phyloP scores from a whole-genome alignment of 1,140 invertebrate genomes.

The Drosophila neocordata region DNA sequence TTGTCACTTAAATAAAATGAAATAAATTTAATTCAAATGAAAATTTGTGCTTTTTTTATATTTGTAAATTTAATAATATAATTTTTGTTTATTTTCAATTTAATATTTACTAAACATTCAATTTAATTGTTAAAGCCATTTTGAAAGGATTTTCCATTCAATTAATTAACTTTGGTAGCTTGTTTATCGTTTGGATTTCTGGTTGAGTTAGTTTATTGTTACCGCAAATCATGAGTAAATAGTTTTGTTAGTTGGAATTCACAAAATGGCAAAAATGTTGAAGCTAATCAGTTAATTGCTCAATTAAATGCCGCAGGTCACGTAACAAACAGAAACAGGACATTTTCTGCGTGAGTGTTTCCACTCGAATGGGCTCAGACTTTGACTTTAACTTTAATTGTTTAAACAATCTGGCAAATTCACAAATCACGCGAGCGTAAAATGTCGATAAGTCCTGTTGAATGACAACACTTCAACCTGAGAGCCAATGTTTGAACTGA shows the following conservation, averaged over 20 bases:
- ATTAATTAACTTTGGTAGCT: constrained; percentile 39
- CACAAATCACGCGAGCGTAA: constrained; percentile 53
- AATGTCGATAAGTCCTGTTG: constrained; percentile 33
- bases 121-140: not conserved
- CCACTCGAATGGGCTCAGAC: constrained; percentile 3
- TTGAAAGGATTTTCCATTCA: constrained; percentile 13
- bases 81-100: not conserved
- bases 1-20: too few species aligned
- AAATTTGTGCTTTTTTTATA: too few species aligned
- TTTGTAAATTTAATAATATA: too few species aligned
- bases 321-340: constrained; percentile 16
- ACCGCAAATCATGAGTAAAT: constrained; percentile 3
- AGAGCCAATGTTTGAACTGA: constrained; percentile 4
- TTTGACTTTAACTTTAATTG: constrained; percentile 44
- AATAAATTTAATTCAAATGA: too few species aligned
- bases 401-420: constrained; percentile 47
- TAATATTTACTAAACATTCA: not conserved
- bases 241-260: constrained; percentile 11
- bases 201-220: constrained; percentile 16
- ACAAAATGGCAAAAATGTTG: constrained; percentile 4
- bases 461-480: constrained; percentile 16
- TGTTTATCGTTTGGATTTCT: not conserved
- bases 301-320: constrained; percentile 32
- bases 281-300: constrained; percentile 52
- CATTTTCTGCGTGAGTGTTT: constrained; percentile 31